Evolutionary conservation across 2,888 invertebrate genomes (phyloP).

Genomic region (Platycnemis pennipes): DNA sequence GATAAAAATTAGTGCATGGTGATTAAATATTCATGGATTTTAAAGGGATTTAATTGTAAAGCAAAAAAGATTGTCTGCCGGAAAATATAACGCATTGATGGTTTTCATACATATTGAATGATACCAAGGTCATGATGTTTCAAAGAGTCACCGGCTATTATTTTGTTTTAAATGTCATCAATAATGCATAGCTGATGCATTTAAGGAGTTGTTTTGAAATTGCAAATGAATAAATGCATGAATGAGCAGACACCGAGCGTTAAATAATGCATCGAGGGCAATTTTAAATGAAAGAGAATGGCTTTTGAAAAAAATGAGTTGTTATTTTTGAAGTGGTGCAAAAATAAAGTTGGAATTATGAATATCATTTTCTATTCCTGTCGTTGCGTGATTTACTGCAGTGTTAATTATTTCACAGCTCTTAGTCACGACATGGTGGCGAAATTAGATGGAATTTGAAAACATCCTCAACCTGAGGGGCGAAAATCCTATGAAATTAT

Average conservation of each 20-base stretch:
- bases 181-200: not conserved
- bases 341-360: not conserved
- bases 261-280: conserved; percentile 3
- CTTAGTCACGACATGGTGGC: not conserved
- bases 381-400: not conserved
- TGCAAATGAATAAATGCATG: conserved; percentile 14
- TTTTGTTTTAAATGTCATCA: not conserved
- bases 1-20: not conserved
- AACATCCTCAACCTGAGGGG: not conserved
- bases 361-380: not conserved
- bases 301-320: not conserved
- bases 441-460: not conserved
- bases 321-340: not conserved
- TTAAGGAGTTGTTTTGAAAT: not conserved
- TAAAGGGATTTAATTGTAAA: conserved; percentile 14
- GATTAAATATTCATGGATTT: conserved; percentile 1
- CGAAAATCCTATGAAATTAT: not conserved
- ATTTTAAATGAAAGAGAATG: not conserved
- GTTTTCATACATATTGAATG: not conserved
- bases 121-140: not conserved
- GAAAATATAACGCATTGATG: conserved; percentile 9
- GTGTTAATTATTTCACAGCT: not conserved
- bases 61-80: not conserved
- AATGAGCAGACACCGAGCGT: not conserved
- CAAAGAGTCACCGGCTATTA: not conserved